These are phyloP conservation scores for Drosophila fulvimacula DNA, from an alignment of 2,888 invertebrate genomes.

Conservation along the genomic window DNA sequence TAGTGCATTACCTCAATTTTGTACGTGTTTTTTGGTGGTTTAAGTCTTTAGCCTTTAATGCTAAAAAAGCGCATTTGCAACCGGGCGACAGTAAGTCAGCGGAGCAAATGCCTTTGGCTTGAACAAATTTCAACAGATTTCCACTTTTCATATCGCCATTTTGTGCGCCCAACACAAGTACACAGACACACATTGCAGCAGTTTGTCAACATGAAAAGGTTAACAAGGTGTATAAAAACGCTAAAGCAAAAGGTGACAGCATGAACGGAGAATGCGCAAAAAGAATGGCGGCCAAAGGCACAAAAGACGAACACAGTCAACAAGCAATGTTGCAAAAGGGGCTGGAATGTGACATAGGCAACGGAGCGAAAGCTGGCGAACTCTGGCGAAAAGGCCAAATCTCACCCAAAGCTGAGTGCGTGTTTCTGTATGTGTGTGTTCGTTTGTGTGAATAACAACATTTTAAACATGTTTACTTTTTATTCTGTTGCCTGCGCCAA, in stretches of 20 bases:
- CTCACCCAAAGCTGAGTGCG: slow-evolving; percentile 23
- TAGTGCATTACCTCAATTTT: not conserved
- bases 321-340: slow-evolving; percentile 47
- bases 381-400: slow-evolving; percentile 32
- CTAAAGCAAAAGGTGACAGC: slow-evolving; percentile 52
- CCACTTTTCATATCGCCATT: slow-evolving; percentile 55
- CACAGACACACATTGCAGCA: slow-evolving; percentile 30
- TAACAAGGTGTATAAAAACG: slow-evolving; percentile 75
- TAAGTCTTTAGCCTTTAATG: slow-evolving; percentile 1
- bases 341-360: slow-evolving; percentile 13
- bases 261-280: slow-evolving; percentile 44
- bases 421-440: slow-evolving; percentile 18
- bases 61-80: slow-evolving; percentile 5
- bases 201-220: slow-evolving; percentile 76
- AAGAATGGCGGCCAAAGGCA: slow-evolving; percentile 56
- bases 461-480: slow-evolving; percentile 79
- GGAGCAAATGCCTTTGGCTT: slow-evolving; percentile 54
- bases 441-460: slow-evolving; percentile 75
- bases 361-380: slow-evolving; percentile 11
- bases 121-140: slow-evolving; percentile 68
- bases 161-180: slow-evolving; percentile 15
- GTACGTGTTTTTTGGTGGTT: not conserved
- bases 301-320: slow-evolving; percentile 35
- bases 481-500: slow-evolving; percentile 55
- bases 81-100: slow-evolving; percentile 28